A percentile compares a stretch with the other conserved stretches of the same genome.
Evolutionary conservation across 2,888 invertebrate species (phyloP).

Genomic region (Scaptomyza caliginosa): DNA sequence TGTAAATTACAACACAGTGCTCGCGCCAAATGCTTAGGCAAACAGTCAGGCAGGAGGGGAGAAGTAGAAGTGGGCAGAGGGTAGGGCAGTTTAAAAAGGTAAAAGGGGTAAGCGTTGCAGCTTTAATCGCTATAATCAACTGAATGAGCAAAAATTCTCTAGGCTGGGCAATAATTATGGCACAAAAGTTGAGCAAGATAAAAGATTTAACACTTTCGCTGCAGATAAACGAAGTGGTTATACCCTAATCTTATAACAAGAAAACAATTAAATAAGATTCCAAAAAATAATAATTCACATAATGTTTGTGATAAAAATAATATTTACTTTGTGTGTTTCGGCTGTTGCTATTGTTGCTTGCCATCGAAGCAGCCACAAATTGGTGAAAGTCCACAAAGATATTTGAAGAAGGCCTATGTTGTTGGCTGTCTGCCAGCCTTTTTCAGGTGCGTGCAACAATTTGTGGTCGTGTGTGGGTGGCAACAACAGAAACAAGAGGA

Average conservation of each 20-base stretch:
- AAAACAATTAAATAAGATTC: slow-evolving; percentile 26
- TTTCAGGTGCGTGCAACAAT: slow-evolving; percentile 68
- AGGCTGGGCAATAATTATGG: slow-evolving; percentile 38
- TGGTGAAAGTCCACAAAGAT: slow-evolving; percentile 66
- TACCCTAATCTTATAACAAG: slow-evolving; percentile 8
- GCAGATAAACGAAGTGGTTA: neutral
- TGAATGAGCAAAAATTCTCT: slow-evolving; percentile 48
- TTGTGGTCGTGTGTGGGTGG: slow-evolving; percentile 43
- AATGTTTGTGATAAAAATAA: slow-evolving; percentile 20
- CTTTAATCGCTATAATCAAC: slow-evolving; percentile 66
- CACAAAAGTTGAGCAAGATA: slow-evolving; percentile 11
- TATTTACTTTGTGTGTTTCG: slow-evolving; percentile 20
- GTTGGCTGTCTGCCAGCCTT: too few relatives aligned
- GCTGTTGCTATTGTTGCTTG: slow-evolving; percentile 46
- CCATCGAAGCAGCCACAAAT: slow-evolving; percentile 61
- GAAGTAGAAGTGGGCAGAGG: neutral
- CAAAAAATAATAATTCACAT: slow-evolving; percentile 26
- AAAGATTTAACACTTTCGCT: neutral
- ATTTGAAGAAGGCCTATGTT: slow-evolving; percentile 31
- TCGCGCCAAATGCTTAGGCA: slow-evolving; percentile 19
- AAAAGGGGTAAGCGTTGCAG: slow-evolving; percentile 42
- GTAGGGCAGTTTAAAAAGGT: neutral
- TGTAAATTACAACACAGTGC: slow-evolving; percentile 63
- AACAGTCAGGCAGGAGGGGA: neutral
- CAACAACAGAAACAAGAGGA: slow-evolving; percentile 10